Base-by-base conservation (phyloP, 2,797 vertebrate genomes). In the Pipistrellus nathusii region DNA sequence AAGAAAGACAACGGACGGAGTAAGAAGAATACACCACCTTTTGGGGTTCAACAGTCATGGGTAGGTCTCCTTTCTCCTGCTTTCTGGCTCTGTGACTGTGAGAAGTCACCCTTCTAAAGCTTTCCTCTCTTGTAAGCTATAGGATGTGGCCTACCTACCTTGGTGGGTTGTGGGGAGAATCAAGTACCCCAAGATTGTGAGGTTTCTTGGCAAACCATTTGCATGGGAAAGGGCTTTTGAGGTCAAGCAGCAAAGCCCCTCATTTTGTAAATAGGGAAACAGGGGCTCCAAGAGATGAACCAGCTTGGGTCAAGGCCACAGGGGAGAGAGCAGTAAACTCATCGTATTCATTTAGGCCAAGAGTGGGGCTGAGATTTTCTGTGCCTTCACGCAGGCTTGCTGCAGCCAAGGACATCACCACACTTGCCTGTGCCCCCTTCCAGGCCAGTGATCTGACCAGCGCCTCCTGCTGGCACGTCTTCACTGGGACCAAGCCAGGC, bases 161-260 rank as follows among this genome's bases (percentile, higher is more conserved):
- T 41, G 25, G 0, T n/a, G 38, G 77, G 23, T 18, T 53, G 7
- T 73, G 6, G 6, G 48, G 32, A 80, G 66, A 81, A n/a, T 48
- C 51, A 46, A 78, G 17, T 46, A 53, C 44, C 55, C 55, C 14
- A 48, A 62, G 30, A 46, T 14, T 41, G 20, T 48, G 14, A 81
- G 9, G 27, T 27, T 86, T 86, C 62, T 83, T 81, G 35, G 77
- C 15, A 82, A 90, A 66, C 12, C 35, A 35, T 93, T 85, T 88
- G n/a, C 68, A 85, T 38, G 73, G 75, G 17, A 92, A 84, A 69
- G 27, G 46, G 2, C 11, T 17, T 57, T 94, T 68, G 51, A 64
- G 17, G 80, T 66, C 2, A 59, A 62, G 21, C 30, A 85, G 38
- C 25, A 18, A 27, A 51, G 41, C 5, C 27, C 44, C 8, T 90